Base-by-base conservation (phyloP, 30 jellyfish, hydroid and myxozoan genomes). In the Phacellophora camtschatica region DNA sequence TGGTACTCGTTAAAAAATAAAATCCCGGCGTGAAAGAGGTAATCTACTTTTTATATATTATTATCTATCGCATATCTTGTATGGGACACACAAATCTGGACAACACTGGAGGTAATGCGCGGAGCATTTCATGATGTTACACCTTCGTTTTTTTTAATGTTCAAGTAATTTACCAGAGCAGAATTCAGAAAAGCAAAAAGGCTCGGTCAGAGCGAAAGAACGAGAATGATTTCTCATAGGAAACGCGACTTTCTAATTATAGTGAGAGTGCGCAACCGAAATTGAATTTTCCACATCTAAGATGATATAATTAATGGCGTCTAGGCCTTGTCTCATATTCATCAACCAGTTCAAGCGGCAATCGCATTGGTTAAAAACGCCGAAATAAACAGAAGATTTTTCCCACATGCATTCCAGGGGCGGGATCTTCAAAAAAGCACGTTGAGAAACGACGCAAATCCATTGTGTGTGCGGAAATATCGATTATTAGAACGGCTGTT, bases 361-460 rank as follows among this genome's bases (percentile, higher is more conserved):
- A 73, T 73, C 24, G 31, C 46, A 73, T 73, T 73, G 86, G 31
- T 41, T 73, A 50, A 56, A 67, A 23, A 23, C 36, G 53, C 86
- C 55, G 53, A 73, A 25, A 42, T 55, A 34, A 24, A 68, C 67
- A 55, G 31, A 68, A 43, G 20, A 25, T 18, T 5, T 18, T 8
- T 45, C 45, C 86, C 86, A 73, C 74, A 53, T 62, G 56, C 61
- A 53, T 22, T 53, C 37, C 29, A 73, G 76, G 35, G 86, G 76
- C 86, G 86, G 86, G 74, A 28, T 50, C 86, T 25, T 73, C 86
- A 73, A 73, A 73, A 73, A 73, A 64, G 34, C 74, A 54, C 74
- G 46, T 66, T 43, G 71, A 73, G 53, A 30, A 53, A 20, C 58
- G 59, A 56, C 54, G 63, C 28, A 53, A 35, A 65, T 32, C 59